Percentiles rank a stretch among this genome's conserved stretches.
These are phyloP conservation scores for Pygoscelis antarcticus DNA, from an alignment of 2,113 vertebrate species.

Conservation along the genomic window DNA sequence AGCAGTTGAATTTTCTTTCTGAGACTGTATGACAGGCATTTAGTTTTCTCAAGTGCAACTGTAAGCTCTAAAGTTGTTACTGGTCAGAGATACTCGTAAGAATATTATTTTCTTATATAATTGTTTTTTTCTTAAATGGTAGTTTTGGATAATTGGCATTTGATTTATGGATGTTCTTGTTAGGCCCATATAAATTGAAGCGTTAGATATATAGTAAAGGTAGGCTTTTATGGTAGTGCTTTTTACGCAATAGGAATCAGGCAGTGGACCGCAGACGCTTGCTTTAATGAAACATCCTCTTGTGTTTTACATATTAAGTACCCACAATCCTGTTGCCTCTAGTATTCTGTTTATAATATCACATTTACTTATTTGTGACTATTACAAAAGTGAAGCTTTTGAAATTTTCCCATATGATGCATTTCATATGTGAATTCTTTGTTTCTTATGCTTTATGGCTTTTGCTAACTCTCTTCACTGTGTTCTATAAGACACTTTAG, in stretches of 20 bases:
- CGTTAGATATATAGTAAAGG: background rate
- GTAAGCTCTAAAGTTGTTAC: background rate
- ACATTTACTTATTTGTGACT: background rate
- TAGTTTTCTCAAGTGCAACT: background rate
- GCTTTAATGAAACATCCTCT: background rate
- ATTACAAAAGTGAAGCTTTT: background rate
- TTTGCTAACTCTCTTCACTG: background rate
- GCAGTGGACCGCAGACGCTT: background rate
- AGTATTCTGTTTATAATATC: background rate
- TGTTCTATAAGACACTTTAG: background rate
- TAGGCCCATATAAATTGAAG: background rate
- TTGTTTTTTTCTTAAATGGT: background rate
- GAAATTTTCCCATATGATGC: background rate
- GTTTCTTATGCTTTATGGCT: background rate
- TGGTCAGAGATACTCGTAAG: background rate
- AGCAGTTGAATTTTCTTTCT: background rate
- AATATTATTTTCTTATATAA: background rate
- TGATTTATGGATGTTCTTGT: background rate
- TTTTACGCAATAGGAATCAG: background rate
- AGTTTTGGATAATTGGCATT: background rate
- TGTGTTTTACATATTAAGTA: background rate
- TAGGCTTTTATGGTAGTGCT: background rate
- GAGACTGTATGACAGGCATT: background rate
- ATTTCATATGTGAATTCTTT: background rate
- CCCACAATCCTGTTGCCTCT: background rate